phyloP scores from a whole-genome alignment of 2,888 invertebrate species.

The Drosophila putrida region DNA sequence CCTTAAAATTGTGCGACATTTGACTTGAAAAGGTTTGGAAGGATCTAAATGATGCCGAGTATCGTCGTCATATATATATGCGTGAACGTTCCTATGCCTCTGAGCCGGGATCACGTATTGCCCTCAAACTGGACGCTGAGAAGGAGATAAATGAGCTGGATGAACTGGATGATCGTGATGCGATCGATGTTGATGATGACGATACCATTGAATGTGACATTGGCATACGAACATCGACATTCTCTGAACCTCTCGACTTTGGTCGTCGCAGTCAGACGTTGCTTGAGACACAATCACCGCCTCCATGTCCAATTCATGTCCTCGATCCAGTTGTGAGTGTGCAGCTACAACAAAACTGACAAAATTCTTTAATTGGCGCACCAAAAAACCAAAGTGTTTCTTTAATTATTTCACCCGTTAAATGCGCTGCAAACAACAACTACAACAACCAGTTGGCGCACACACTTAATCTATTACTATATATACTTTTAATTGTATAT shows the following conservation, averaged over 20 bases:
- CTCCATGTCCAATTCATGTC: constrained; percentile 11
- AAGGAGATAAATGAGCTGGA: constrained; percentile 52
- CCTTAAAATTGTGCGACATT: constrained; percentile 39
- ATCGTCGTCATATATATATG: constrained; percentile 82
- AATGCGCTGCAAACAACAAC: constrained; percentile 62
- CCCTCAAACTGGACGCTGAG: constrained; percentile 78
- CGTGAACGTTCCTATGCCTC: constrained; percentile 85
- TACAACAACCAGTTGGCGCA: constrained; percentile 66
- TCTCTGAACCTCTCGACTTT: constrained; percentile 79
- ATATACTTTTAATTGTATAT: constrained; percentile 31
- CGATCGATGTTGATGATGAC: constrained; percentile 60
- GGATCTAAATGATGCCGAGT: constrained; percentile 82
- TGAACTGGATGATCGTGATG: constrained; percentile 23
- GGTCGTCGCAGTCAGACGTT: constrained; percentile 70
- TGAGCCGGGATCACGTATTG: constrained; percentile 84
- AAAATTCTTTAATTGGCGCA: constrained; percentile 74
- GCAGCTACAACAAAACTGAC: constrained; percentile 28
- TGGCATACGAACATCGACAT: constrained; percentile 77
- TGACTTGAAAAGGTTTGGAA: constrained; percentile 82
- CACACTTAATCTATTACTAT: constrained; percentile 44
- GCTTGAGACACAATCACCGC: constrained; percentile 58
- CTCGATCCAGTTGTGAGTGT: constrained; percentile 69
- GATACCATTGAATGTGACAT: constrained; percentile 72
- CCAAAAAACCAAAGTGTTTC: constrained; percentile 37
- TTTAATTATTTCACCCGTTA: constrained; percentile 54